A percentile compares a stretch with the other conserved stretches of the same genome.
phyloP scores from a whole-genome alignment of 2,888 invertebrate genomes.

The Stramonita haemastoma region DNA sequence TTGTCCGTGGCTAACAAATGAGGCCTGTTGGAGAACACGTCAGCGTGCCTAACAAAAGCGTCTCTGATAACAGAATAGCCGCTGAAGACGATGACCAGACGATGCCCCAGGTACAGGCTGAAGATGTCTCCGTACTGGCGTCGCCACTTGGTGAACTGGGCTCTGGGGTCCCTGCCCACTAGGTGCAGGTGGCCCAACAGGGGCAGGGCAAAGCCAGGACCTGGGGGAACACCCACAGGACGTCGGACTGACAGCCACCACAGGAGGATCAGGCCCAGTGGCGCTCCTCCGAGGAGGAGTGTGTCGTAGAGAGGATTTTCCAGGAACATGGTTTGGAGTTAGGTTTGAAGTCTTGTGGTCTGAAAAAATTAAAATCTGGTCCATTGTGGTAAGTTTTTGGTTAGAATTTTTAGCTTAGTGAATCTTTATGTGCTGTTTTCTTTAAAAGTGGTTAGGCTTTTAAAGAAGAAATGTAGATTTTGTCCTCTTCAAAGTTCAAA shows the following conservation, averaged over 20 bases:
- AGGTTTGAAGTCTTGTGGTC: too few species aligned
- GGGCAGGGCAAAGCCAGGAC: not conserved
- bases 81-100: not conserved
- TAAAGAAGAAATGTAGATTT: too few species aligned
- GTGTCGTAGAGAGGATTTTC: not conserved
- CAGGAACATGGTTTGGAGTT: too few species aligned
- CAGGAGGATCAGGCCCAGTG: not conserved
- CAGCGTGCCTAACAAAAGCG: not conserved
- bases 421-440: too few species aligned
- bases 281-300: too few species aligned
- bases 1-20: not conserved
- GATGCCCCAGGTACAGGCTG: not conserved
- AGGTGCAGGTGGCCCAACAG: constrained; percentile 11
- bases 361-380: too few species aligned
- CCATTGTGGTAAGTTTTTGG: too few species aligned
- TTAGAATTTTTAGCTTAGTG: too few species aligned
- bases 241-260: not conserved
- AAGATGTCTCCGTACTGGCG: not conserved
- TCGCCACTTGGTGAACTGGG: not conserved
- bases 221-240: not conserved
- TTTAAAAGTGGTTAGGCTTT: too few species aligned
- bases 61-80: not conserved
- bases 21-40: not conserved
- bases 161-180: not conserved
- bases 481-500: too few species aligned